A percentile compares a stretch with the other conserved stretches of the same genome.
These are phyloP conservation scores for Mythimna loreyi DNA, from an alignment of 2,888 invertebrate genomes.

Conservation along the genomic window DNA sequence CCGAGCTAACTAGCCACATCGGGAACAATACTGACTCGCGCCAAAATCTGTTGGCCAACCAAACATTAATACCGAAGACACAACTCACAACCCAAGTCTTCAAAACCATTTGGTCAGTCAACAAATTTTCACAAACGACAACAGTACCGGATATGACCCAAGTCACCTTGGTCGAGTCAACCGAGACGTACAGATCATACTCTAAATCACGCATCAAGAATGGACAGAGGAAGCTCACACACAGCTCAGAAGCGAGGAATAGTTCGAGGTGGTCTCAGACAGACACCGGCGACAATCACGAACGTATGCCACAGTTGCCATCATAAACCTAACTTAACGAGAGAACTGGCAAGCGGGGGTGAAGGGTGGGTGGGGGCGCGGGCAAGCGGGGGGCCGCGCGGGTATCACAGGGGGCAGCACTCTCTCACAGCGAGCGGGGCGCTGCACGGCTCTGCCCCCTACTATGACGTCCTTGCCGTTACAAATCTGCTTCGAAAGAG, in stretches of 20 bases:
- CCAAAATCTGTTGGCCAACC: neutral
- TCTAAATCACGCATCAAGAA: neutral
- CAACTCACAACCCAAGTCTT: constrained; percentile 33
- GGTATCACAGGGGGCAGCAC: constrained; percentile 82
- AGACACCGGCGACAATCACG: constrained; percentile 30
- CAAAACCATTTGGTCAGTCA: constrained; percentile 1
- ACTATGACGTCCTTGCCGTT: neutral
- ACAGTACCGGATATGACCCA: neutral
- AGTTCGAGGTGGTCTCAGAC: constrained; percentile 21
- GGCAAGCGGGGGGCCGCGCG: constrained; percentile 56
- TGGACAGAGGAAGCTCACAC: constrained; percentile 17
- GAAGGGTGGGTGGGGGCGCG: constrained; percentile 23
- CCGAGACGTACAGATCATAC: neutral
- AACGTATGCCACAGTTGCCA: constrained; percentile 55
- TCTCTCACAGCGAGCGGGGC: constrained; percentile 34
- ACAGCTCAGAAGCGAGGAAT: constrained; percentile 33
- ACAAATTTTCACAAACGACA: neutral
- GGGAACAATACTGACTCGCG: neutral
- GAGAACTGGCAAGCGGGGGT: constrained; percentile 53
- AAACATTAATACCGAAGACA: constrained; percentile 12
- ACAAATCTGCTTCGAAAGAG: neutral
- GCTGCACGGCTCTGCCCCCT: neutral
- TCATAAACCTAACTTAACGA: constrained; percentile 56
- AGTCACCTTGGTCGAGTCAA: neutral
- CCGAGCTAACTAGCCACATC: neutral